Percentiles rank a stretch among this genome's conserved stretches.
Evolutionary conservation across 2,113 vertebrate species (phyloP).

Genomic region (Mastomys natalensis): DNA sequence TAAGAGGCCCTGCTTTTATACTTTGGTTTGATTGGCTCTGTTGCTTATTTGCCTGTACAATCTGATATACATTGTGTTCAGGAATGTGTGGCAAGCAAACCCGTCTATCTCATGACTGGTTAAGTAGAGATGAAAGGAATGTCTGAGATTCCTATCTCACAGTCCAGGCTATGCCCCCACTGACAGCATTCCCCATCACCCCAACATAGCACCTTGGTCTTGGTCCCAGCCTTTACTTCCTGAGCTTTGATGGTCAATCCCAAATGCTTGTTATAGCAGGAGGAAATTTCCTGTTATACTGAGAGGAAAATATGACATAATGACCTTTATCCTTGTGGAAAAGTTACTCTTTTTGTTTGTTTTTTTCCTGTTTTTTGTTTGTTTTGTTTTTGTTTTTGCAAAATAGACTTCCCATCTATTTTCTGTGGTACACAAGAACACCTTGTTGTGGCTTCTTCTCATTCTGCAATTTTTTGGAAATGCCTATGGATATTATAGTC

Average conservation of each 20-base stretch:
- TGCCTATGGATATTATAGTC: neutral
- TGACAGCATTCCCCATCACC: neutral
- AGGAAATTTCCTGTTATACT: neutral
- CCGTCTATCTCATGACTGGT: too few species aligned
- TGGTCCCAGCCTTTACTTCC: neutral
- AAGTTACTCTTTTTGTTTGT: neutral
- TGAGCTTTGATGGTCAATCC: neutral
- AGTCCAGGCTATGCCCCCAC: neutral
- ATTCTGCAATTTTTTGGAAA: slow-evolving; percentile 14
- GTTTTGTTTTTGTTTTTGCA: neutral
- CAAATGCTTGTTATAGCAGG: neutral
- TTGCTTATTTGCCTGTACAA: neutral
- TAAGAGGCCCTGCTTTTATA: too few species aligned
- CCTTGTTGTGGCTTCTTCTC: neutral
- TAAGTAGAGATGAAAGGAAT: neutral
- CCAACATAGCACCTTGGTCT: neutral
- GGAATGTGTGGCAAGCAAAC: neutral
- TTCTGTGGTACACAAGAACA: neutral
- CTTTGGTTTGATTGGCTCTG: neutral
- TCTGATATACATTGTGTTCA: neutral
- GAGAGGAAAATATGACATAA: neutral
- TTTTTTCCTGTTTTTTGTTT: too few species aligned
- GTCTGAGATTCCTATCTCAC: neutral
- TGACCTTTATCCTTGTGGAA: neutral
- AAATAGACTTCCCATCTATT: neutral